A percentile compares a stretch with the other conserved stretches of the same genome.
Conservation (phyloP, 1,140 invertebrate genomes). For the Drosophila navojoa region DNA sequence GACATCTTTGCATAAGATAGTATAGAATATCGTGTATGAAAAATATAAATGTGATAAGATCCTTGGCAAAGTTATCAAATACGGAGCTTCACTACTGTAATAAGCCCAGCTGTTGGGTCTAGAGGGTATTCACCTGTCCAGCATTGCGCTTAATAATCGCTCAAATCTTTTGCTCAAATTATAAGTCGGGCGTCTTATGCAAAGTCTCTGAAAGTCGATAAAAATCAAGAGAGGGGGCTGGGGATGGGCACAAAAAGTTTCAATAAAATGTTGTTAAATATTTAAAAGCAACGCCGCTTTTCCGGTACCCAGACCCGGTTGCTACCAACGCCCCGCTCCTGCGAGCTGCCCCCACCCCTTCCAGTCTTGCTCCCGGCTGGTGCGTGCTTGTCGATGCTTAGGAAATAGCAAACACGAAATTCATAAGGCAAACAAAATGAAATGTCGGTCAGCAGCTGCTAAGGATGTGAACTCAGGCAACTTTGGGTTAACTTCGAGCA, state of each 20-base stretch:
- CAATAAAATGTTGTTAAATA: conserved; percentile 42
- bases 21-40: no score
- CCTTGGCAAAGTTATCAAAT: no score
- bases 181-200: not conserved
- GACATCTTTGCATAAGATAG: no score
- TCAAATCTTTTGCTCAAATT: not conserved
- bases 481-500: conserved; percentile 11
- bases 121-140: not conserved
- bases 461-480: conserved; percentile 24
- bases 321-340: not conserved
- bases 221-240: not conserved
- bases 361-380: not conserved
- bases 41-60: no score
- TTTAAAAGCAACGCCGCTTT: conserved; percentile 27
- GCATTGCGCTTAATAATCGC: not conserved
- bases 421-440: conserved; percentile 45
- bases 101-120: no score
- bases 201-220: not conserved
- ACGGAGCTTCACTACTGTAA: no score
- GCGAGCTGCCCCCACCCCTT: no score
- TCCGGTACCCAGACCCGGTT: not conserved
- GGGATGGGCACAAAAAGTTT: conserved; percentile 1
- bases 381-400: conserved; percentile 42
- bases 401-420: conserved; percentile 38
- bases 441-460: conserved; percentile 41